Evolutionary conservation across 23 tunicate genomes (phyloP).

Genomic region (Halocynthia roretzi): DNA sequence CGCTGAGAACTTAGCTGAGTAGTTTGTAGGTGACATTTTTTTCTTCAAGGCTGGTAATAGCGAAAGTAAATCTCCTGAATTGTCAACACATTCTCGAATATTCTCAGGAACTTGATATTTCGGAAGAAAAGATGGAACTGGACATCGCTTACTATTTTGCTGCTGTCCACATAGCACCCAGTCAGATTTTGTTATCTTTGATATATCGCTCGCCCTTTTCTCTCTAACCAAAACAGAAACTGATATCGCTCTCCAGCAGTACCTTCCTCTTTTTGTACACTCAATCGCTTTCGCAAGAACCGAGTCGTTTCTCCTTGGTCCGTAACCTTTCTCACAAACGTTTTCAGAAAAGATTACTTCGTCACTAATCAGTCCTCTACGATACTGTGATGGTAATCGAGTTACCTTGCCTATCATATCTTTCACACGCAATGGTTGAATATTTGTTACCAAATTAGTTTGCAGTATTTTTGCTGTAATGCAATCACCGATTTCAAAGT

Average conservation of each 20-base stretch:
- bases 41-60: conserved; percentile 39
- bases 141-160: conserved; percentile 17
- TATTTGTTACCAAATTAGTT: conserved; percentile 2
- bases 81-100: conserved; percentile 24
- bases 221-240: background rate
- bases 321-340: conserved; percentile 33
- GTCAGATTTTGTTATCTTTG: background rate
- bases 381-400: conserved; percentile 3
- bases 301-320: conserved; percentile 51
- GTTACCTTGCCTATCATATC: conserved; percentile 43
- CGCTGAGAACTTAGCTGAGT: conserved; percentile 41
- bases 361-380: conserved; percentile 40
- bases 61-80: conserved; percentile 39
- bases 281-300: conserved; percentile 53
- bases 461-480: no score
- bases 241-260: conserved; percentile 63
- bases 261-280: conserved; percentile 42
- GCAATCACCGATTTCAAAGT: no score
- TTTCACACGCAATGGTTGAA: conserved; percentile 49
- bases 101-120: conserved; percentile 53
- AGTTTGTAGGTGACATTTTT: conserved; percentile 40
- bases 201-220: background rate
- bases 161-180: conserved; percentile 68
- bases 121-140: conserved; percentile 81
- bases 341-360: conserved; percentile 32